Conservation (phyloP, 1,140 invertebrate genomes). For the Euura lappo region DNA sequence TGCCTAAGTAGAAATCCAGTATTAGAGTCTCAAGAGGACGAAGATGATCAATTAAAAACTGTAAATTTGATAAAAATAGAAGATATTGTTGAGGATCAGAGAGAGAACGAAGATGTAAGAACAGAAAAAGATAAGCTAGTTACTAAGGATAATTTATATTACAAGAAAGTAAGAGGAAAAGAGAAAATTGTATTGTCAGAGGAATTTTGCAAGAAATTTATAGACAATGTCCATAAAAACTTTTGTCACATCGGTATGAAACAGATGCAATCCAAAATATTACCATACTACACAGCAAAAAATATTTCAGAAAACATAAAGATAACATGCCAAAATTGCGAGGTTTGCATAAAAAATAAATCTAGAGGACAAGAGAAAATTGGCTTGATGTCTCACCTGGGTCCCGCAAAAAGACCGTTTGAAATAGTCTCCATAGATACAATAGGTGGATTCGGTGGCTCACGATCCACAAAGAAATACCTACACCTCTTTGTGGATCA, state of each 20-base stretch:
- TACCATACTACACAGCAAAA: constrained; percentile 29
- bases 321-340: constrained; percentile 36
- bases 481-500: constrained; percentile 19
- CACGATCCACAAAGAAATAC: constrained; percentile 37
- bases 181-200: constrained; percentile 15
- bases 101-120: constrained; percentile 14
- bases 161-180: constrained; percentile 10
- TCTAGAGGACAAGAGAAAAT: constrained; percentile 38
- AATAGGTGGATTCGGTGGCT: constrained; percentile 38
- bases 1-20: too few relatives aligned
- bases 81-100: constrained; percentile 18
- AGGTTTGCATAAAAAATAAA: constrained; percentile 49
- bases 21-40: constrained; percentile 13
- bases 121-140: not conserved
- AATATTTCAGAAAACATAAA: constrained; percentile 29
- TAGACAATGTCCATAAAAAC: constrained; percentile 9
- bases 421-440: constrained; percentile 48
- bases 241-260: constrained; percentile 32
- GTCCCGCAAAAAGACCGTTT: constrained; percentile 38
- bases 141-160: not conserved
- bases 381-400: constrained; percentile 43
- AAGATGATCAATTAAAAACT: too few relatives aligned
- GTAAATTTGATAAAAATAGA: not conserved
- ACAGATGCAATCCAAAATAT: constrained; percentile 35
- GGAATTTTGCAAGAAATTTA: constrained; percentile 3